These are phyloP conservation scores for Diploscapter pachys DNA, from an alignment of 1,140 invertebrate genomes.

Conservation along the genomic window DNA sequence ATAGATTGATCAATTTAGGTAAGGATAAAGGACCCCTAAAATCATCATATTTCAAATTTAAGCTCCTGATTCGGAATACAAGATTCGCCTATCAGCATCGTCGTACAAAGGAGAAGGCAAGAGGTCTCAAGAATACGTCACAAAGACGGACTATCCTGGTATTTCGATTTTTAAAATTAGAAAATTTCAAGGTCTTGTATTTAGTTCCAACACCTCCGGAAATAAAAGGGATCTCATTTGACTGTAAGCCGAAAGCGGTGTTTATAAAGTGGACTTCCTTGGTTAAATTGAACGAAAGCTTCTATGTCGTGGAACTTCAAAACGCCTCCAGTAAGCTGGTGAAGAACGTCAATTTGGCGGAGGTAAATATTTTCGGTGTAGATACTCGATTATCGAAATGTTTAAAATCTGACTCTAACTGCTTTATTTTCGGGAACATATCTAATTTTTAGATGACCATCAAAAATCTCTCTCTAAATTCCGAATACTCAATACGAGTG, in stretches of 20 bases:
- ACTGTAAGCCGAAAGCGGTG: conserved; percentile 2
- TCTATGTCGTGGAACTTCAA: conserved; percentile 4
- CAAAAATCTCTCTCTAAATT: conserved; percentile 26
- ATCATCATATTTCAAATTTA: neutral
- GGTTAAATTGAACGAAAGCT: too few relatives aligned
- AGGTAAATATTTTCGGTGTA: too few relatives aligned
- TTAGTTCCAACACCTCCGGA: conserved; percentile 21
- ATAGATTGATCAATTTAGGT: conserved; percentile 15
- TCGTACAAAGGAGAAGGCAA: conserved; percentile 53
- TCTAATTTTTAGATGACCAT: conserved; percentile 28
- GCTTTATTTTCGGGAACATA: neutral
- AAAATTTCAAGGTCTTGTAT: conserved; percentile 1
- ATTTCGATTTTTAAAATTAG: conserved; percentile 8
- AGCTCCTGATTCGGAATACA: conserved; percentile 45
- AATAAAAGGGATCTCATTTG: conserved; percentile 15
- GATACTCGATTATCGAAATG: too few relatives aligned
- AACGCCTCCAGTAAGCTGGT: neutral
- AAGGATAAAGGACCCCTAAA: neutral
- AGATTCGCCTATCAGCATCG: conserved; percentile 45
- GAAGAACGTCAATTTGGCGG: too few relatives aligned
- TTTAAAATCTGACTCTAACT: neutral
- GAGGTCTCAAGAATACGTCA: conserved; percentile 45
- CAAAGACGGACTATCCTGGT: conserved; percentile 42
- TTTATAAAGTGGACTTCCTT: neutral
- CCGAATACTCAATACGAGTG: conserved; percentile 30